These are phyloP conservation scores for Lathronympha strigana DNA, from an alignment of 2,888 invertebrate species.

Conservation along the genomic window DNA sequence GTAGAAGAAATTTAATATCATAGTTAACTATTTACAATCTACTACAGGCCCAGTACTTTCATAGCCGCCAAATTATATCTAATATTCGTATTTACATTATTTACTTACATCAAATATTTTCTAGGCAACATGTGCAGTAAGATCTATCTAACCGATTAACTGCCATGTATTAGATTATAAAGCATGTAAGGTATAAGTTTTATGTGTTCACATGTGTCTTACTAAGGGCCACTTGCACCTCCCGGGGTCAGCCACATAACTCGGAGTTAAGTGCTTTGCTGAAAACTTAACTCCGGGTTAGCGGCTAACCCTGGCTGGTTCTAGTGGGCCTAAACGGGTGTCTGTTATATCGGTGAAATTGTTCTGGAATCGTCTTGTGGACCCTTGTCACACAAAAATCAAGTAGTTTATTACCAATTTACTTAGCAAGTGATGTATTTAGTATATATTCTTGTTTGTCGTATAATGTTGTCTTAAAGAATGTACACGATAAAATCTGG, in stretches of 20 bases:
- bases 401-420: neutral
- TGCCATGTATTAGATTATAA: neutral
- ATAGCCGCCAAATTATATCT: slow-evolving; percentile 34
- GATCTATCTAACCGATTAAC: slow-evolving; percentile 10
- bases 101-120: slow-evolving; percentile 18
- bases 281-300: too few species aligned
- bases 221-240: too few species aligned
- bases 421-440: neutral
- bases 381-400: neutral
- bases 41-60: slow-evolving; percentile 31
- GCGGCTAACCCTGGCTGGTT: too few species aligned
- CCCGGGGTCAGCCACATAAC: too few species aligned
- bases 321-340: too few species aligned
- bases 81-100: slow-evolving; percentile 32
- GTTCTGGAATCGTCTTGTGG: too few species aligned
- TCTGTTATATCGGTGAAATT: too few species aligned
- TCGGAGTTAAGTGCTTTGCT: too few species aligned
- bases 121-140: slow-evolving; percentile 39
- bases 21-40: slow-evolving; percentile 26
- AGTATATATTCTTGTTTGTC: neutral
- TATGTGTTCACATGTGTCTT: too few species aligned
- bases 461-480: too few species aligned
- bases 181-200: too few species aligned
- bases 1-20: slow-evolving; percentile 23
- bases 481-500: too few species aligned